Evolutionary conservation across 2,888 invertebrate species (phyloP), one percentile per base, ranked within the genome.

Genomic region (Conistra vaccinii): DNA sequence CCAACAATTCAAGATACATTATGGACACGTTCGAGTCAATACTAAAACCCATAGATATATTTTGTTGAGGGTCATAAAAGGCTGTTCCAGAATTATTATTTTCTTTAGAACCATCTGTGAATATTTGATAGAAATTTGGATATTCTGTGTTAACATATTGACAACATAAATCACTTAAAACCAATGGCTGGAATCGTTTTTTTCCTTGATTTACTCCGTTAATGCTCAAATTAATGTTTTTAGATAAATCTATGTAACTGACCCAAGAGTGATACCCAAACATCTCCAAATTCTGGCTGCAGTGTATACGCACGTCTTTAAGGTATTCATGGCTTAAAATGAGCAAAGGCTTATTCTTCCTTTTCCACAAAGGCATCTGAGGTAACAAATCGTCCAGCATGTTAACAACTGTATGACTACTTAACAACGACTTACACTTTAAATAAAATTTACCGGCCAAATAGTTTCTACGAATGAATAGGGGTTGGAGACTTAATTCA

Each of bases 91-190:
- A 58, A 58, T 32, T 58, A 29, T 29, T 39, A 17, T 39, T 61
- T n/a, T 61, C 39, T n/a, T 61, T 61, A 3, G 61, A 61, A 61
- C 39, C n/a, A 39, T 61, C 60, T 35, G n/a, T 61, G 14, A 39
- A 58, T 23, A 32, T 61, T 39, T 61, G 39, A 39, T 39, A 39
- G 10, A 23, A 23, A 51, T 51, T 35, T 39, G 23, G 10, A 12
- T 14, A 61, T 14, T 23, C 12, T 12, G 32, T 51, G 9, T 51
- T 23, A 20, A 32, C 17, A 32, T 32, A 32, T 29, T 32, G 29
- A 17, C 17, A 20, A 32, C 29, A 20, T 14, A 57, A 29, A 57
- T 57, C 29, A 57, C 20, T 29, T 20, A 29, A 29, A 45, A 45
- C 5, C 45, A 17, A 45, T 45, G 45, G 45, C 17, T 45, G 45